Base-by-base conservation (phyloP, 2,888 invertebrate genomes). In the Trichacis sp. region DNA sequence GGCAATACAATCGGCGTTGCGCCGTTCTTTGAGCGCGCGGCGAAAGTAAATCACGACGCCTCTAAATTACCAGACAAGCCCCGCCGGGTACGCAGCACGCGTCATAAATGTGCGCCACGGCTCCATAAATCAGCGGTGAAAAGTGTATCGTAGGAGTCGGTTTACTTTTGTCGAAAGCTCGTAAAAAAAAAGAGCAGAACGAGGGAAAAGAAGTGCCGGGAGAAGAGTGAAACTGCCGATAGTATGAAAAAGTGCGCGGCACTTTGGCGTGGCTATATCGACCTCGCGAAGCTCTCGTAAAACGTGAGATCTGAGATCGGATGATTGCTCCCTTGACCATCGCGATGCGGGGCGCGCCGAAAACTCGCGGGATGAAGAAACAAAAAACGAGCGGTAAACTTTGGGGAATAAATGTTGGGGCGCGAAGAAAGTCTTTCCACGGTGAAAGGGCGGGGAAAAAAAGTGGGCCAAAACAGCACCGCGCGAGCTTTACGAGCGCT, bases 71-170 rank as follows among this genome's bases (percentile, higher is more conserved):
- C 60, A 53, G 43, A 46, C 45, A 50, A 47, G 12, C 47, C 15
- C 17, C 19, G 53, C n/a, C 15, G 36, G 30, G 36, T 57, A 20
- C 33, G 58, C 53, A 47, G 46, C 51, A 40, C 52, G 61, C 49
- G 62, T 66, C 66, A 67, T 67, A 67, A 67, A 67, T 67, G 61
- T 62, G 55, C 58, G 55, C 66, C 58, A 52, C 62, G 56, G 58
- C 59, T 62, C 62, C 54, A 67, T 67, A 67, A 67, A 67, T 67
- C 66, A 62, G 47, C 33, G 33, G 33, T 46, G 56, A 55, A 63
- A 67, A 67, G 55, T 67, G 62, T 67, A 62, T 62, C 58, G 62
- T 33, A 14, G 46, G 50, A 66, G 66, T 66, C 62, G 45, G 61
- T 66, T 66, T 66, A 58, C 61, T 66, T 61, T 57, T 46, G 53